Evolutionary conservation across 2,888 invertebrate species (phyloP), one percentile per base, ranked within the genome.

Genomic region (Zhengitettix transpicula): DNA sequence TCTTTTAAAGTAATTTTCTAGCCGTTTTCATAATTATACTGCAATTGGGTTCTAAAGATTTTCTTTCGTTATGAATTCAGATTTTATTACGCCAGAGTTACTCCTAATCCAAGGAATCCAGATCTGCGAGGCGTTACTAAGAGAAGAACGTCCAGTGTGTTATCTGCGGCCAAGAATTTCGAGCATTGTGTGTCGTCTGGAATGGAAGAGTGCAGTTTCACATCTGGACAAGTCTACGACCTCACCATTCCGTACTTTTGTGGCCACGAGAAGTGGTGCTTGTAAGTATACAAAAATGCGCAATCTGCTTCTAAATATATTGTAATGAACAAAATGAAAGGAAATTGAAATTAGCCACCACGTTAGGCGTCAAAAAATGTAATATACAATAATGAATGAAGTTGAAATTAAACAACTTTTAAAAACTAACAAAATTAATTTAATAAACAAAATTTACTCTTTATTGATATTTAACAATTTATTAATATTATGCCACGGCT

Each of bases 241-340:
- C 71, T 78, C 52, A 71, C 77, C 10, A 77, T 83, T 64, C 78
- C 82, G 1, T 80, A 81, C 68, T 83, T 83, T 68, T 83, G 83
- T 66, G 83, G 83, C 17, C 81, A 83, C 62, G 75, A 81, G 66
- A 67, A 72, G 28, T 71, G 76, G 62, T 83, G 83, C 70, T 73
- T 73, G 81, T 82, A 72, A 76, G 78, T 74, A 67, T 56, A 7
- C 15, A 56, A n/a, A n/a, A 28, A 28, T 7, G 28, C 28, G 3
- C 28, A 28, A 28, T 2, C 28, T 9, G 51, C 8, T 51, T 28
- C 28, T 5, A 28, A 28, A 5, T 28, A 28, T 5, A n/a, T n/a
- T n/a, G n/a, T n/a, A n/a, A n/a, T n/a, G n/a, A n/a, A n/a, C n/a
- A n/a, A n/a, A n/a, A n/a, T n/a, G n/a, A n/a, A n/a, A n/a, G n/a